Conservation (phyloP, 2,797 vertebrate species). For the Sphenodon punctatus region DNA sequence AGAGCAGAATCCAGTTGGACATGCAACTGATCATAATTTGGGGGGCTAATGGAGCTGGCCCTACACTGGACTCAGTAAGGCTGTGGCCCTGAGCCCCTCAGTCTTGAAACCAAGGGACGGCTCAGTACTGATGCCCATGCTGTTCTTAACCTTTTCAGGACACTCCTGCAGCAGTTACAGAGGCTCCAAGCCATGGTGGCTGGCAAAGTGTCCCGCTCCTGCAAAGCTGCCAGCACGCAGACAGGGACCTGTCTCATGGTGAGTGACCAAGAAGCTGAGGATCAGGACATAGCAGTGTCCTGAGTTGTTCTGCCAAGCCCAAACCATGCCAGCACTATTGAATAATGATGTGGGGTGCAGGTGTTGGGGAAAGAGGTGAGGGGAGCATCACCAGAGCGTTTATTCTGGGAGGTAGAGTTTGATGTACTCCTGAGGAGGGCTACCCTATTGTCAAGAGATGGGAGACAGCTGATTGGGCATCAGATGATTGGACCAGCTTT, state of each 20-base stretch:
- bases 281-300: not conserved
- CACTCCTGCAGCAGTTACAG: constrained; percentile 95
- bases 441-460: too few species aligned
- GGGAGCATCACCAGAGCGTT: too few species aligned
- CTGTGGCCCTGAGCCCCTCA: too few species aligned
- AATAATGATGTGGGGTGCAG: not conserved
- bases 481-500: too few species aligned
- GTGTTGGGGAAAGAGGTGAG: not conserved
- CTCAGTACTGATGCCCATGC: not conserved
- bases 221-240: constrained; percentile 90
- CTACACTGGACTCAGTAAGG: too few species aligned
- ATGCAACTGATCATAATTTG: not conserved
- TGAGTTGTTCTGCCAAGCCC: too few species aligned
- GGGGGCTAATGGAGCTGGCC: not conserved
- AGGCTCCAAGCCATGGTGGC: constrained; percentile 91
- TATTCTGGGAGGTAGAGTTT: too few species aligned
- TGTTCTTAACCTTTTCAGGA: constrained; percentile 75
- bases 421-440: too few species aligned
- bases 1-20: not conserved
- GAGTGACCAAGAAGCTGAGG: constrained; percentile 43
- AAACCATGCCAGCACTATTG: not conserved
- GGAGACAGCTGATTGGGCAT: too few species aligned
- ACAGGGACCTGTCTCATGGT: constrained; percentile 98
- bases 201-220: constrained; percentile 90
- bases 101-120: too few species aligned